Evolutionary conservation across 2,797 vertebrate species (phyloP), one percentile per base, ranked within the genome.

Genomic region (Yasuhikotakia modesta): DNA sequence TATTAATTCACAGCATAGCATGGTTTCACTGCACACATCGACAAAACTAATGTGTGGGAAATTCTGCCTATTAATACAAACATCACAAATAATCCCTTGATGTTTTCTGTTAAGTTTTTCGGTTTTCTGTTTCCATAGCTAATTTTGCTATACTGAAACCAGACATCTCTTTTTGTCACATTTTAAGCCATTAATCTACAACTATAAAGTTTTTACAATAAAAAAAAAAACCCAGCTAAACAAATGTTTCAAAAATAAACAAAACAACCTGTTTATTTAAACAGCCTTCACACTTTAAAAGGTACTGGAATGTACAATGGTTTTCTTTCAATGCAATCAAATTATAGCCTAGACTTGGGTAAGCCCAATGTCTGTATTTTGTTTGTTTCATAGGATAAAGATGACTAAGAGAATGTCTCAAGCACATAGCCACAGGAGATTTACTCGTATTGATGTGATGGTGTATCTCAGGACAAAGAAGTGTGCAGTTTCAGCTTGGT

Each of bases 401-500:
- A 64, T 70, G 35, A 71, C 52, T 0, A 19, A 52, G 45, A 30
- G 24, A 79, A 48, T 19, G n/a, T 30, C 19, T 0, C 27, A 58
- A 32, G 69, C 32, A 52, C 57, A 45, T 45, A 50, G 35, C 43
- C 24, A 61, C 2, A 35, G 11, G 35, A 39, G 19, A 60, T 53
- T 63, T 61, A 67, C 17, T 48, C 63, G 64, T 55, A 77, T 52
- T 45, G 43, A 48, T 60, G 8, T 60, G 43, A 64, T 30, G n/a
- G 19, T 11, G 5, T 11, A 30, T 65, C 39, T 69, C 16, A 22
- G 30, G 11, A 35, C 35, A 17, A 13, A 63, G 21, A 1, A 71
- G 35, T 13, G 2, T 67, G 27, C 70, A 24, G 65, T 79, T 79
- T 72, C 22, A 68, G 74, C 63, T 73, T 53, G 43, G 67, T 64